Conservation (phyloP, 1,140 invertebrate species). For the Apolygus lucorum region DNA sequence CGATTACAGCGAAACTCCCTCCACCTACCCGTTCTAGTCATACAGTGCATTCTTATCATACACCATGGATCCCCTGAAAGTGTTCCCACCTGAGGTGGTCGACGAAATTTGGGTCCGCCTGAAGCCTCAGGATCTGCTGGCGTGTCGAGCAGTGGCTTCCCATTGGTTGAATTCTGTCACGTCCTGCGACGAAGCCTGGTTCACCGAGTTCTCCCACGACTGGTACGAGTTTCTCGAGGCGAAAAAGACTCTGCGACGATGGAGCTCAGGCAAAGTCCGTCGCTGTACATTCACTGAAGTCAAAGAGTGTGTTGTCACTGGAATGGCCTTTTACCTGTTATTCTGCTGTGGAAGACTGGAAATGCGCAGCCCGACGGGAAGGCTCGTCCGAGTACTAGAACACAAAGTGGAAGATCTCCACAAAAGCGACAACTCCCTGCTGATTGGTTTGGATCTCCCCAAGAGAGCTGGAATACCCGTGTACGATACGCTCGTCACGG, state of each 20-base stretch:
- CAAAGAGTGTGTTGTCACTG: background rate
- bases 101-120: background rate
- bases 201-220: background rate
- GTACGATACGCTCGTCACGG: background rate
- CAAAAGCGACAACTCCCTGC: background rate
- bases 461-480: background rate
- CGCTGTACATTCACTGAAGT: background rate
- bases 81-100: background rate
- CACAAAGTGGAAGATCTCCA: background rate
- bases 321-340: background rate
- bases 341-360: background rate
- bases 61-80: background rate
- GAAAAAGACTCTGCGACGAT: background rate
- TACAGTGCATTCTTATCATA: too few relatives aligned
- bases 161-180: background rate
- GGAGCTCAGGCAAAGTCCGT: background rate
- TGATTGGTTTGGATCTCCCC: background rate
- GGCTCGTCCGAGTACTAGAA: background rate
- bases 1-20: too few relatives aligned
- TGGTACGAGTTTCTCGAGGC: constrained; percentile 1
- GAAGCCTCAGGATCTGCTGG: background rate
- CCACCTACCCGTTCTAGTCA: too few relatives aligned
- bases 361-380: background rate
- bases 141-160: background rate
- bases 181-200: background rate